Base-by-base conservation (phyloP, 1,140 invertebrate genomes). In the Caenorhabditis brenneri region DNA sequence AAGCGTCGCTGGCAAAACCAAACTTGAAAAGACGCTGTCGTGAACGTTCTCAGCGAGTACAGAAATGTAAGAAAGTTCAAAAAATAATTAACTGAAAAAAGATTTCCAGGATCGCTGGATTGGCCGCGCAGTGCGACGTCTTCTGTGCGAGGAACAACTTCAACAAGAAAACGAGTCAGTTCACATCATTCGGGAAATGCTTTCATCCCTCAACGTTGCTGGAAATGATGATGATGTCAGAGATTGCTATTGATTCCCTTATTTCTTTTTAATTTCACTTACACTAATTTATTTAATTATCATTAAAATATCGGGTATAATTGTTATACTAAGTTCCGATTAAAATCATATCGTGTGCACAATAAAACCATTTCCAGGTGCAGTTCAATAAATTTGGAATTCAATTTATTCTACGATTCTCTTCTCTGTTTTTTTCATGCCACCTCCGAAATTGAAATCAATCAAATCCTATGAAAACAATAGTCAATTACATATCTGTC, bases 141-240 rank as follows among this genome's bases (percentile, higher is more conserved):
- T 74, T 9, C 36, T 74, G 1, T 74, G 36, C 36, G 65, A 74
- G 46, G 65, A 74, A n/a, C 65, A 33, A 4, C 12, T 42, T 12
- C 36, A 46, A 1, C 36, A 31, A n/a, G 65, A 74, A 46, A 74
- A 74, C 36, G 65, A 74, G 22, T 74, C 65, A 15, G n/a, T 74
- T 42, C 9, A n/a, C 7, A 74, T 74, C n/a, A n/a, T 74, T 42
- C 65, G 65, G 22, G 36, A 74, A 74, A 74, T 74, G 65, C 65
- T 74, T 9, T 16, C 65, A 39, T 74, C 65, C 5, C n/a, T 74
- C 9, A 74, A 46, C 42, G 65, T 74, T 9, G n/a, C 42, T 24
- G 65, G 27, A 16, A 74, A 42, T 9, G 65, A 39, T 9, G 65
- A 74, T 12, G 65, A 74, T 22, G 29, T 74, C n/a, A 74, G 46